Evolutionary conservation across 2,888 invertebrate genomes (phyloP).

Genomic region (Mythimna pallens): DNA sequence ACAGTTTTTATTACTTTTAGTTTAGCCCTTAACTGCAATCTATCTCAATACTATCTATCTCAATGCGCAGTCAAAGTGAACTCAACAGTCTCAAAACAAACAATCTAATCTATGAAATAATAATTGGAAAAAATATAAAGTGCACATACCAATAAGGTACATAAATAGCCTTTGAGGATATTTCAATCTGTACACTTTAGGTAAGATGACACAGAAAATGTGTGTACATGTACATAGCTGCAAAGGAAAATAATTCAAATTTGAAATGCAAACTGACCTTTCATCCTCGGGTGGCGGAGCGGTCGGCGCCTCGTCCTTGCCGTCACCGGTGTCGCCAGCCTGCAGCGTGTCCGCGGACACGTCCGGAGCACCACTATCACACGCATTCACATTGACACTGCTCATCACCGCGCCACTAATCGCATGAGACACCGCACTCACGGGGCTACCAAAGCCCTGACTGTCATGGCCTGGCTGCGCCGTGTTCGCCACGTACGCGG

Average conservation of each 20-base stretch:
- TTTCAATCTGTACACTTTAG: slow-evolving; percentile 5
- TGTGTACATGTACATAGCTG: background rate
- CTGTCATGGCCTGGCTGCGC: slow-evolving; percentile 84
- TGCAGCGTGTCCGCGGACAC: slow-evolving; percentile 79
- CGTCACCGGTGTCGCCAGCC: slow-evolving; percentile 83
- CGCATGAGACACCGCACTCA: slow-evolving; percentile 88
- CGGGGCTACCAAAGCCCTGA: slow-evolving; percentile 89
- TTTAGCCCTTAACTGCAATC: too few relatives aligned
- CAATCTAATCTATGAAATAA: background rate
- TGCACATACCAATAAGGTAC: background rate
- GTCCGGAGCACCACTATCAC: slow-evolving; percentile 87
- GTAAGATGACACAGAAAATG: slow-evolving; percentile 13
- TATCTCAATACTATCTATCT: background rate
- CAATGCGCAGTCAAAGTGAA: background rate
- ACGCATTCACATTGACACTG: slow-evolving; percentile 87
- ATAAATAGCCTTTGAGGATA: slow-evolving; percentile 25
- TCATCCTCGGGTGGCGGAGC: slow-evolving; percentile 86
- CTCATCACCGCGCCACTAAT: slow-evolving; percentile 86
- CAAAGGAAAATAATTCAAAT: background rate
- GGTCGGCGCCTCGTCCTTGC: slow-evolving; percentile 85
- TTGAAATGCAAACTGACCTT: slow-evolving; percentile 79
- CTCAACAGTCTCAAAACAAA: background rate
- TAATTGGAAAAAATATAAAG: background rate
- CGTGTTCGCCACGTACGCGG: slow-evolving; percentile 81
- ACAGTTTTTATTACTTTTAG: too few relatives aligned